Evolutionary conservation across 1,140 invertebrate species (phyloP).

Genomic region (Drosophila cardini): DNA sequence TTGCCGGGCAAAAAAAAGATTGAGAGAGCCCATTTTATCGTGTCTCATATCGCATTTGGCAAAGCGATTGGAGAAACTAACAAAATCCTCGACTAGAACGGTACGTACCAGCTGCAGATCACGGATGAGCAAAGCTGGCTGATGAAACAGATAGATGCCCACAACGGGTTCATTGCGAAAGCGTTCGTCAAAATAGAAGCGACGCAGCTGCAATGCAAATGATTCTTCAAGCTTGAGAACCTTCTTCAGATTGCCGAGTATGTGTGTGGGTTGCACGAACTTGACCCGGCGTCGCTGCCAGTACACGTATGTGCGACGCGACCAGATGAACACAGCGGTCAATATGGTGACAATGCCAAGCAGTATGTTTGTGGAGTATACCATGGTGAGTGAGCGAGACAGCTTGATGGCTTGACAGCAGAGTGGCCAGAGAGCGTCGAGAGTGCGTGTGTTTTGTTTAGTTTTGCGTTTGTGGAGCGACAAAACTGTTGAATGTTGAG

Average conservation of each 20-base stretch:
- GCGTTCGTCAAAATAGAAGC: slow-evolving; percentile 72
- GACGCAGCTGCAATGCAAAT: slow-evolving; percentile 71
- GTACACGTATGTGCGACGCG: slow-evolving; percentile 81
- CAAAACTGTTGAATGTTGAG: neutral
- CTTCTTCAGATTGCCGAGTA: slow-evolving; percentile 76
- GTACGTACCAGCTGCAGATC: slow-evolving; percentile 86
- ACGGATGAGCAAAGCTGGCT: slow-evolving; percentile 85
- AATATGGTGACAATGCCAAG: slow-evolving; percentile 75
- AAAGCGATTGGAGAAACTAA: slow-evolving; percentile 80
- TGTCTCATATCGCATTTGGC: slow-evolving; percentile 69
- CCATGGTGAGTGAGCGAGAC: slow-evolving; percentile 63
- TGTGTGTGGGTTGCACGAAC: slow-evolving; percentile 73
- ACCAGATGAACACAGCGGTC: slow-evolving; percentile 79
- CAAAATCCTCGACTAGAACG: slow-evolving; percentile 86
- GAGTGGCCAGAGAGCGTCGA: neutral
- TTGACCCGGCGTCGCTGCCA: slow-evolving; percentile 81
- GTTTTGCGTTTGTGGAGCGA: neutral
- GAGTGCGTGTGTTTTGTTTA: neutral
- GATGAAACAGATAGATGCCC: slow-evolving; percentile 85
- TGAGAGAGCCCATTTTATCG: slow-evolving; percentile 78
- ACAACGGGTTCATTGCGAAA: slow-evolving; percentile 79
- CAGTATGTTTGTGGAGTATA: slow-evolving; percentile 73
- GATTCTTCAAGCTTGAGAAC: slow-evolving; percentile 74
- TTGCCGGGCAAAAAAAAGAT: slow-evolving; percentile 77
- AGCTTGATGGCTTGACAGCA: slow-evolving; percentile 13